Conservation (phyloP, 2,888 invertebrate genomes). For the Salpingus planirostris region DNA sequence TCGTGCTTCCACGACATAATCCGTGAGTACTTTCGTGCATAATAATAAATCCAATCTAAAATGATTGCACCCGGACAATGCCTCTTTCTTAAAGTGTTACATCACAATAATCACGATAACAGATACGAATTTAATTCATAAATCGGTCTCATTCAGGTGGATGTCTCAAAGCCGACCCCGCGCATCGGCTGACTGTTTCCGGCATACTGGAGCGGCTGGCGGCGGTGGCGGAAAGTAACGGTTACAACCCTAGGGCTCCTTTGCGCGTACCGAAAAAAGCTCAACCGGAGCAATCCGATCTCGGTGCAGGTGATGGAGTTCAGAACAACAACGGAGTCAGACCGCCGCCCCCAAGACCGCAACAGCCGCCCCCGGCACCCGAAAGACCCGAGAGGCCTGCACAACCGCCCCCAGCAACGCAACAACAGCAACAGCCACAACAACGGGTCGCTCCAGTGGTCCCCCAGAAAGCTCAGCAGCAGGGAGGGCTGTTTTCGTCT, state of each 20-base stretch:
- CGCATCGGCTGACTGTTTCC: slow-evolving; percentile 67
- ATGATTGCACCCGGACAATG: too few relatives aligned
- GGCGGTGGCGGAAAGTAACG: slow-evolving; percentile 79
- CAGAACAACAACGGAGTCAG: slow-evolving; percentile 21
- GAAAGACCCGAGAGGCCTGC: slow-evolving; percentile 17
- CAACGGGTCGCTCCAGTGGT: slow-evolving; percentile 35
- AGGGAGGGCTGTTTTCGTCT: slow-evolving; percentile 66
- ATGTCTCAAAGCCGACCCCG: slow-evolving; percentile 75
- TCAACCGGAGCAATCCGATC: slow-evolving; percentile 22
- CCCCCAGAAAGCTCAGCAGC: slow-evolving; percentile 31
- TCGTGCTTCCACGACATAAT: slow-evolving; percentile 84
- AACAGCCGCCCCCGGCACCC: slow-evolving; percentile 27
- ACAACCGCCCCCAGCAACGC: background rate
- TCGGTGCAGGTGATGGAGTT: slow-evolving; percentile 23
- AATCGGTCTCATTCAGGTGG: slow-evolving; percentile 50
- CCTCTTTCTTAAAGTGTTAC: too few relatives aligned
- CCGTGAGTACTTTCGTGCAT: slow-evolving; percentile 57
- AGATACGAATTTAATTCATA: background rate
- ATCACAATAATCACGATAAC: too few relatives aligned
- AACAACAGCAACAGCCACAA: slow-evolving; percentile 25
- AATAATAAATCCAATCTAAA: too few relatives aligned
- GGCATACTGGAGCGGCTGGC: slow-evolving; percentile 77
- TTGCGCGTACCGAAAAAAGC: slow-evolving; percentile 50
- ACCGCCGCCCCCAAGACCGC: slow-evolving; percentile 21
- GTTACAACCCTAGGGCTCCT: slow-evolving; percentile 73